phyloP scores from a whole-genome alignment of 2,113 vertebrate genomes.

The Peromyscus californicus region DNA sequence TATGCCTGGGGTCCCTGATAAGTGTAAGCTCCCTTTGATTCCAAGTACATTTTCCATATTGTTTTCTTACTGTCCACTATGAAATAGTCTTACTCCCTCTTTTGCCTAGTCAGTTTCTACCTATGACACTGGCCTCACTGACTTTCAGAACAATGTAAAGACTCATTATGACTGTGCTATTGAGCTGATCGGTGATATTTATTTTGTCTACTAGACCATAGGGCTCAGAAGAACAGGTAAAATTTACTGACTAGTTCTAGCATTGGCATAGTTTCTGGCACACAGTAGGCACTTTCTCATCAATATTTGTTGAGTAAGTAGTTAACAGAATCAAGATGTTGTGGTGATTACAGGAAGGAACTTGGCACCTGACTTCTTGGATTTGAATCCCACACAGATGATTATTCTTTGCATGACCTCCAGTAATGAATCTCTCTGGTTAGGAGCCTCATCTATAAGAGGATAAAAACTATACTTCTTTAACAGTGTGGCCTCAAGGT shows the following conservation, averaged over 20 bases:
- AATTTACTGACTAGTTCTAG: neutral
- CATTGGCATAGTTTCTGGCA: neutral
- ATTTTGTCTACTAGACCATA: neutral
- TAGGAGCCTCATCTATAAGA: neutral
- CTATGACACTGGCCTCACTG: neutral
- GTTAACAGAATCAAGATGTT: neutral
- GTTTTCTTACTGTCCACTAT: neutral
- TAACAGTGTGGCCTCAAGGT: neutral
- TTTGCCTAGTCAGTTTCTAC: neutral
- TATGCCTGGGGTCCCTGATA: neutral
- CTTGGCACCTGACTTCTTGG: neutral
- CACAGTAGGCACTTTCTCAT: neutral
- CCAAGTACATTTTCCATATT: neutral
- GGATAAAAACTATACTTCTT: neutral
- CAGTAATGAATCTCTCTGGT: neutral
- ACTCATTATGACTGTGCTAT: neutral
- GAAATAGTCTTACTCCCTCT: neutral
- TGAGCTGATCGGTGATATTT: neutral
- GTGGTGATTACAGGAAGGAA: neutral
- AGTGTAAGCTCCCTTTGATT: neutral
- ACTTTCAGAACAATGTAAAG: neutral
- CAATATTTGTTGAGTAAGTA: neutral
- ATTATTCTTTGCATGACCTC: neutral
- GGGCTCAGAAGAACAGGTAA: neutral
- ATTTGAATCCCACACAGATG: neutral